Evolutionary conservation across 2,797 vertebrate genomes (phyloP).

Genomic region (Molossus alvarezi): DNA sequence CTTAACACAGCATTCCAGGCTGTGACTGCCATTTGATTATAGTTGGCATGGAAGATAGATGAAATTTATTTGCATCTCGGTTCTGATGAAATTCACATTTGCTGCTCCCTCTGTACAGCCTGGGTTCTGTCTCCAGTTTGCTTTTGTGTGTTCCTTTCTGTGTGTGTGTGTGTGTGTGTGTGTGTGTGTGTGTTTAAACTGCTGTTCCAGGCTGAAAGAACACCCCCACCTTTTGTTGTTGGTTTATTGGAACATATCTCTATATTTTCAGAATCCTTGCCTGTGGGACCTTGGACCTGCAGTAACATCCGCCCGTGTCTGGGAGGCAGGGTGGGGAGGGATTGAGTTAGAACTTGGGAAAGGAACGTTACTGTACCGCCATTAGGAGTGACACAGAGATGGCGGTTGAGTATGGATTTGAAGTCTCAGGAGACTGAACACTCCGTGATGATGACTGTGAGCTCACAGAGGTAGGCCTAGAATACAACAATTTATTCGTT

Average conservation of each 20-base stretch:
- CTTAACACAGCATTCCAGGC: background rate
- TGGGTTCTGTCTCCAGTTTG: background rate
- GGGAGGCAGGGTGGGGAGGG: background rate
- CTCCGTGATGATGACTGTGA: background rate
- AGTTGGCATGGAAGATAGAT: background rate
- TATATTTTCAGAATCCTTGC: background rate
- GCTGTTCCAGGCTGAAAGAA: background rate
- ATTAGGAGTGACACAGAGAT: background rate
- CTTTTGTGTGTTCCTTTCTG: background rate
- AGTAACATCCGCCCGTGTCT: background rate
- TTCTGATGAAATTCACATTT: background rate
- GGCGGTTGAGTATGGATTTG: background rate
- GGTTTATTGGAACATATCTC: background rate
- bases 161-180: background rate
- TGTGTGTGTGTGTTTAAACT: background rate
- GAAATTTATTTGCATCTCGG: background rate
- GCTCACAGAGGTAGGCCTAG: background rate
- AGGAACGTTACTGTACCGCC: background rate
- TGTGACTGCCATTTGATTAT: background rate
- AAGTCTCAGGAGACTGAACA: background rate
- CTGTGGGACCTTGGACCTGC: background rate
- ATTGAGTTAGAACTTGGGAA: background rate
- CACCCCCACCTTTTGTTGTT: background rate
- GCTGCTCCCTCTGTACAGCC: background rate
- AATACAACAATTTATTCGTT: background rate